phyloP scores from a whole-genome alignment of 2,797 vertebrate genomes.

The Lycodopsis pacificus region DNA sequence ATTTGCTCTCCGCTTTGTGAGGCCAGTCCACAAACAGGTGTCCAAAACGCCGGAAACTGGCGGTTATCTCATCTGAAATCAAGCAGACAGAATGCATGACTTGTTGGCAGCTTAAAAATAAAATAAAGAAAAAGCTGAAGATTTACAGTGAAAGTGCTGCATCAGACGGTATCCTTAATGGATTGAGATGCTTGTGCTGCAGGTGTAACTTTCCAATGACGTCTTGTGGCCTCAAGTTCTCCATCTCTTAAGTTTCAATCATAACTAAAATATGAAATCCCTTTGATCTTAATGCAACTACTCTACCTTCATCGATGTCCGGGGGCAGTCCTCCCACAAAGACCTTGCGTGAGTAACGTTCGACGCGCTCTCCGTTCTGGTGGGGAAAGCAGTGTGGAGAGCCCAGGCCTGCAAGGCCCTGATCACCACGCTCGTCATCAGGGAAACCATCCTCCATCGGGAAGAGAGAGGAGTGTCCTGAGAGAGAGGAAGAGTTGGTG shows the following conservation, averaged over 20 bases:
- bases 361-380: conserved; percentile 98
- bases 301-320: conserved; percentile 97
- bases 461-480: conserved; percentile 98
- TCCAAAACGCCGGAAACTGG: conserved; percentile 98
- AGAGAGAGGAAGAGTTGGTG: neutral
- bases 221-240: neutral
- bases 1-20: conserved; percentile 99
- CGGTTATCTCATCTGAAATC: conserved; percentile 95
- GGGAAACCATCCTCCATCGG: conserved; percentile 99
- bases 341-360: conserved; percentile 98
- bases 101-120: neutral
- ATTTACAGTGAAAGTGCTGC: neutral
- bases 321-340: conserved; percentile 97
- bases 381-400: conserved; percentile 98
- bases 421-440: conserved; percentile 96
- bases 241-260: conserved; percentile 5
- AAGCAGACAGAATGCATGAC: conserved; percentile 13
- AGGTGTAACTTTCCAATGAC: neutral
- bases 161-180: neutral
- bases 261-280: neutral
- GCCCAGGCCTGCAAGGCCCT: conserved; percentile 92
- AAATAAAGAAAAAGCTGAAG: neutral
- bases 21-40: conserved; percentile 99
- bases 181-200: neutral
- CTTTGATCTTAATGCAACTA: neutral